Evolutionary conservation across 2,888 invertebrate genomes (phyloP), one percentile per base, ranked within the genome.

Genomic region (Heliconius cydno): DNA sequence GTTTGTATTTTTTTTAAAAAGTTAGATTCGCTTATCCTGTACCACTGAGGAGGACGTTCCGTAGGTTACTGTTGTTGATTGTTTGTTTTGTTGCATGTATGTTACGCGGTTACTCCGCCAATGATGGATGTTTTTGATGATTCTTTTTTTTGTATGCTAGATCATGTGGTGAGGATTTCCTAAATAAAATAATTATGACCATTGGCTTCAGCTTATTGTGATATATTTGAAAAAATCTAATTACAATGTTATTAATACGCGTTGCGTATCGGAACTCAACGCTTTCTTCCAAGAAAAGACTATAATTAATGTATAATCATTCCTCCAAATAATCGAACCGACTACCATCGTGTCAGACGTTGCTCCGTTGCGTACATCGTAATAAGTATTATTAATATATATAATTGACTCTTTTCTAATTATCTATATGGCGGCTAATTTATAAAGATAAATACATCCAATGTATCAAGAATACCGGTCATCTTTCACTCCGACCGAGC

Each of bases 391-490:
- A 57, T 22, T 60, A n/a, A n/a, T 60, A 60, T 67, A 38, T 57
- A 73, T 60, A 60, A 57, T n/a, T 73, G 10, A 22, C 57, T 57
- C 6, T 30, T 60, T 73, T 25, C 38, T 73, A 34, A 60, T 60
- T 38, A 73, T n/a, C 60, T 60, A 34, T 60, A 38, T 22, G 34
- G 38, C 22, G 38, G 41, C 41, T 25, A 75, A 63, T 75, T 75
- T 75, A 75, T 41, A 30, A 41, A 75, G 65, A 46, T 65, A 75
- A 75, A 41, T 41, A 25, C 19, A 38, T 75, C 25, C 38, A 66
- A 66, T 75, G 65, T 75, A 75, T 66, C 65, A 75, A 75, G 66
- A 75, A 46, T 75, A 75, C 66, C 30, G 41, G 30, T 41, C 75
- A 66, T 75, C 75, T 65, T 65, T 65, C 75, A 65, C 38, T 41